Percentiles rank a stretch among this genome's conserved stretches.
These are phyloP conservation scores for Lathamus discolor DNA, from an alignment of 2,113 vertebrate genomes.

Conservation along the genomic window DNA sequence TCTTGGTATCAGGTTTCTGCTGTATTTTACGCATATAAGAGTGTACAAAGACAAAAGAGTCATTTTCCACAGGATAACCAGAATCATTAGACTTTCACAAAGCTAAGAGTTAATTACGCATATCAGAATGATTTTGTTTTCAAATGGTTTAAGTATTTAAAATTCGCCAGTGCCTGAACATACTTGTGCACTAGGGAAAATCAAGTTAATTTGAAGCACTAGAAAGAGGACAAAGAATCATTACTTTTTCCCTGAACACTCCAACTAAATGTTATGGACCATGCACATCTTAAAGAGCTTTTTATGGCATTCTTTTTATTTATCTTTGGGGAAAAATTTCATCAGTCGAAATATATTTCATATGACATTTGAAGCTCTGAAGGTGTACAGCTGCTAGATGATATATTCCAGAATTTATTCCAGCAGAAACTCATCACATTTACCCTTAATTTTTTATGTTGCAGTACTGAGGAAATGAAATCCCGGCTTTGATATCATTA, in stretches of 20 bases:
- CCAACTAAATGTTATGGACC: background rate
- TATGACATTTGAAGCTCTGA: background rate
- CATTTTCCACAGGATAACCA: background rate
- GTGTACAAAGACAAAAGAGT: background rate
- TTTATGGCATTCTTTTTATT: background rate
- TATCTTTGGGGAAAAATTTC: background rate
- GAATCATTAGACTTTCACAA: background rate
- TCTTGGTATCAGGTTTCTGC: background rate
- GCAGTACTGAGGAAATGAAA: background rate
- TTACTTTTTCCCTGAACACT: background rate
- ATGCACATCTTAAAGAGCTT: accelerated
- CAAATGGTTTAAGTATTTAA: background rate
- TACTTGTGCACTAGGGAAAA: background rate
- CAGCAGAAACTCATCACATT: background rate
- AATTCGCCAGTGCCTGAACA: background rate
- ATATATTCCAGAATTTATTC: background rate
- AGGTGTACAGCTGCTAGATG: background rate
- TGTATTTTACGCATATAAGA: background rate
- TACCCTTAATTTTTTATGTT: background rate
- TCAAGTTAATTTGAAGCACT: background rate
- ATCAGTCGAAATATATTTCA: background rate
- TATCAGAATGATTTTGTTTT: background rate
- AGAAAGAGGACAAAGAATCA: background rate
- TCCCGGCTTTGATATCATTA: background rate
- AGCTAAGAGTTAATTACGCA: background rate